phyloP scores from a whole-genome alignment of 2,113 vertebrate species.

The Hyperopisus bebe region DNA sequence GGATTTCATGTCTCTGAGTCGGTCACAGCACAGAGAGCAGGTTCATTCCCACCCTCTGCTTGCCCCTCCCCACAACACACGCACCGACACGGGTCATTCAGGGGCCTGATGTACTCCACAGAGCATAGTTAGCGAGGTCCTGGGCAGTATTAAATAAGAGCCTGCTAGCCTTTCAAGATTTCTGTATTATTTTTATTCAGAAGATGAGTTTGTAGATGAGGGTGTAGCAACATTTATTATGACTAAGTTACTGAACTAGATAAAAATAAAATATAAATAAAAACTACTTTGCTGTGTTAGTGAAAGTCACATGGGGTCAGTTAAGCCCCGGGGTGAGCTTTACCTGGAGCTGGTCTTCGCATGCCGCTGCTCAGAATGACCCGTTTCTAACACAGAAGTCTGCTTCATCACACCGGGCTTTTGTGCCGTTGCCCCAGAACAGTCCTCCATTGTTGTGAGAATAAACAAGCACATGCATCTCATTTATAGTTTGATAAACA shows the following conservation, averaged over 20 bases:
- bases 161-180: not conserved
- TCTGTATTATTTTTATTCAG: not conserved
- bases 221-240: not conserved
- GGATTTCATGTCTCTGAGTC: constrained; percentile 52
- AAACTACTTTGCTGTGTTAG: not conserved
- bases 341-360: not conserved
- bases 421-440: not conserved
- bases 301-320: not conserved
- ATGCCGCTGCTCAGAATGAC: not conserved
- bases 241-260: not conserved
- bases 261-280: not conserved
- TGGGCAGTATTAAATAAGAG: not conserved
- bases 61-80: not conserved
- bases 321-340: not conserved
- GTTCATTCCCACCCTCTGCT: not conserved
- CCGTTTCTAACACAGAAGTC: not conserved
- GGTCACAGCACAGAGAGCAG: constrained; percentile 10
- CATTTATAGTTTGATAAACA: not conserved
- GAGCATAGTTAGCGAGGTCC: not conserved
- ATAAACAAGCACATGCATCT: not conserved
- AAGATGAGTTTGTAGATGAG: not conserved
- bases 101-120: not conserved
- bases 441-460: constrained; percentile 4
- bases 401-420: not conserved
- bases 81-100: not conserved